phyloP scores from a whole-genome alignment of 2,113 vertebrate species.

The Alces alces region DNA sequence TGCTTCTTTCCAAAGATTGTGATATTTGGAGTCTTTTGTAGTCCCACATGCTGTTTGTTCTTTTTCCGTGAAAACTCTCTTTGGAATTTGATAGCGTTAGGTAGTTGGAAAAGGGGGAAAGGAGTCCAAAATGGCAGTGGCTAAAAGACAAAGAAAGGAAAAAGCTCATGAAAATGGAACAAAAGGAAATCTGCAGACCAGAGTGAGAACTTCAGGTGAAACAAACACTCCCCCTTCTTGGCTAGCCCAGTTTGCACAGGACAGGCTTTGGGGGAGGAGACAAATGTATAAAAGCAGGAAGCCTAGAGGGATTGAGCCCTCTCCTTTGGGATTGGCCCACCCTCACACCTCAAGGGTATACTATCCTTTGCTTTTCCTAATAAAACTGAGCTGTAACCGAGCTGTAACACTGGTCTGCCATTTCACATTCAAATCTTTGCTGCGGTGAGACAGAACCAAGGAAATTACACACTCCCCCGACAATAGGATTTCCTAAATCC shows the following conservation, averaged over 20 bases:
- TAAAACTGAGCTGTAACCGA: background rate
- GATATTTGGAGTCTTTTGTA: background rate
- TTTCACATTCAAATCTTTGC: background rate
- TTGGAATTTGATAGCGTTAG: background rate
- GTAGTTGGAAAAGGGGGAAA: background rate
- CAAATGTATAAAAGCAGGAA: background rate
- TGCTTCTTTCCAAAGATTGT: background rate
- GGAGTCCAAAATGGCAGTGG: background rate
- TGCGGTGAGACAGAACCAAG: background rate
- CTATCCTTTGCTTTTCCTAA: background rate
- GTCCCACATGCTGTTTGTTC: background rate
- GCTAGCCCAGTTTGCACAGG: background rate
- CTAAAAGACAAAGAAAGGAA: background rate
- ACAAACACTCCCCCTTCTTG: background rate
- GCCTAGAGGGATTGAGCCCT: background rate
- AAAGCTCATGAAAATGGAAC: background rate
- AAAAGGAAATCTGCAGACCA: background rate
- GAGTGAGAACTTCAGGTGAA: background rate
- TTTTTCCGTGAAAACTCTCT: background rate
- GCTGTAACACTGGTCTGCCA: background rate
- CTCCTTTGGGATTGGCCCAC: rapidly evolving
- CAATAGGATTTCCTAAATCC: background rate
- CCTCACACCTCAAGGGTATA: background rate
- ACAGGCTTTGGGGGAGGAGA: background rate
- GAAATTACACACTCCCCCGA: background rate